phyloP scores from a whole-genome alignment of 2,888 invertebrate species.

The Chrysolina americana region DNA sequence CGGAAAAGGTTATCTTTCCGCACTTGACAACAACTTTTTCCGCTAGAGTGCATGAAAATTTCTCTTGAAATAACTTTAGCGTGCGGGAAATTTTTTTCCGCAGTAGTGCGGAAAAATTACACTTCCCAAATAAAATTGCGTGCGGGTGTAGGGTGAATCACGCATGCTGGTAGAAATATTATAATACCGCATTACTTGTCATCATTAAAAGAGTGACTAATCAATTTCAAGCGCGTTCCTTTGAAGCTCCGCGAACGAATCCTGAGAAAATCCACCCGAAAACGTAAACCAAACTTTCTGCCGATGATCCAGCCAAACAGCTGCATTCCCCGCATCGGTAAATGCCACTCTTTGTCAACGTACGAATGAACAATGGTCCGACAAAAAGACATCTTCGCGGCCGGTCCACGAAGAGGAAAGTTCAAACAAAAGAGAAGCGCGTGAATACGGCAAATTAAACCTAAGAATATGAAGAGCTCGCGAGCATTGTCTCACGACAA shows the following conservation, averaged over 20 bases:
- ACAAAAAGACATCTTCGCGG: conserved; percentile 19
- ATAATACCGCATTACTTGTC: too few species aligned
- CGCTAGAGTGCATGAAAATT: too few species aligned
- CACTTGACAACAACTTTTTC: too few species aligned
- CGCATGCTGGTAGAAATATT: too few species aligned
- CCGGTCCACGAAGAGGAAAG: conserved; percentile 5
- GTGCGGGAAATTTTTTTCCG: too few species aligned
- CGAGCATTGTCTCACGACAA: conserved; percentile 24
- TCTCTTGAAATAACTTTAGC: too few species aligned
- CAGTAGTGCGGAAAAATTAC: too few species aligned
- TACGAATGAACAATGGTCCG: conserved; percentile 3
- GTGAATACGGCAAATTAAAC: conserved; percentile 22
- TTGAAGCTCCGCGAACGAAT: neutral
- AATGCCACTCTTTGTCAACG: conserved; percentile 30
- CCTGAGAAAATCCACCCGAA: neutral
- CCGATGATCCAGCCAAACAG: conserved; percentile 5
- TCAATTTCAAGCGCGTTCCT: too few species aligned
- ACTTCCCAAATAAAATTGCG: too few species aligned
- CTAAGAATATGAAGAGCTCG: conserved; percentile 16
- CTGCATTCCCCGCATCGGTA: conserved; percentile 21
- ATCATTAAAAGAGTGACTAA: too few species aligned
- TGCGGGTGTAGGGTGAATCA: too few species aligned
- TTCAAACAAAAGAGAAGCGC: conserved; percentile 2
- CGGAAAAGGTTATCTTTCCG: too few species aligned
- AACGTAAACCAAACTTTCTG: conserved; percentile 1